phyloP scores from a whole-genome alignment of 2,113 vertebrate genomes.

The Dunckerocampus dactyliophorus region DNA sequence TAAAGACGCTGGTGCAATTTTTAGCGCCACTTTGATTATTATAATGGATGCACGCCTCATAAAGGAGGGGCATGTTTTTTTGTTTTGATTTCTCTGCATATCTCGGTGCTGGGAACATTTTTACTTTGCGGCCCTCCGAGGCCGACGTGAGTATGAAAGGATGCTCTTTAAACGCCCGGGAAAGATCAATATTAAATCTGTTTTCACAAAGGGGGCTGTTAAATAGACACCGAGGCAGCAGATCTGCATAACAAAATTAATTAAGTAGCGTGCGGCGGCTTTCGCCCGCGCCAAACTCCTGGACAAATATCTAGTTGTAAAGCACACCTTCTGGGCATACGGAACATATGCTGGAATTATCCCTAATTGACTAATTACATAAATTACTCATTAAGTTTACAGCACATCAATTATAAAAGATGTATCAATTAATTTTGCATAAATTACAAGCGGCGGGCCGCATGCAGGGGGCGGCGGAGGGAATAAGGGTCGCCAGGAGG shows the following conservation, averaged over 20 bases:
- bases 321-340: constrained; percentile 99
- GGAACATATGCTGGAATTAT: constrained; percentile 99
- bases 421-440: constrained; percentile 99
- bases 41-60: constrained; percentile 38
- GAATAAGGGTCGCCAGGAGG: constrained; percentile 83
- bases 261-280: constrained; percentile 87
- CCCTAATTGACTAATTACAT: constrained; percentile 99
- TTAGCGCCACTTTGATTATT: constrained; percentile 61
- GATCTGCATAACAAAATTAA: constrained; percentile 99
- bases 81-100: constrained; percentile 32
- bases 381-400: constrained; percentile 99
- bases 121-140: constrained; percentile 79
- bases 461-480: constrained; percentile 78
- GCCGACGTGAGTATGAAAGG: constrained; percentile 77
- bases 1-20: constrained; percentile 73
- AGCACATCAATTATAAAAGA: constrained; percentile 99
- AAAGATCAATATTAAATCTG: constrained; percentile 99
- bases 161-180: constrained; percentile 87
- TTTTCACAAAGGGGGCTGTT: constrained; percentile 99
- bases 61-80: constrained; percentile 23
- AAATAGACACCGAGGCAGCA: constrained; percentile 98
- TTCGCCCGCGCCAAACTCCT: constrained; percentile 91
- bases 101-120: constrained; percentile 41
- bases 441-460: constrained; percentile 93
- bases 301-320: constrained; percentile 99